Conservation (phyloP, 2,113 vertebrate species). For the Mormoops blainvillei region DNA sequence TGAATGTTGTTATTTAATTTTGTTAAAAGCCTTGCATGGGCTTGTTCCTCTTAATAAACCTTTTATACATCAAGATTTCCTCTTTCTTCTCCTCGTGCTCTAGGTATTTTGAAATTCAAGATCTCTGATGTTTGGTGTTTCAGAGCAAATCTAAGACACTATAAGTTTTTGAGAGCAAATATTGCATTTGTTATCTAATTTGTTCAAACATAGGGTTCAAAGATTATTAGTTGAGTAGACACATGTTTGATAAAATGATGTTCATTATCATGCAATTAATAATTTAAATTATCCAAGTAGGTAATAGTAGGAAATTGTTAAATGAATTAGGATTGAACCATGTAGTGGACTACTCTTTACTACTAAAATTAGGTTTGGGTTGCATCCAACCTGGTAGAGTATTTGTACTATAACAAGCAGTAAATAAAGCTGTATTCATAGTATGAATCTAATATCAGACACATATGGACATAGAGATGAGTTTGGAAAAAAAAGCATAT, state of each 20-base stretch:
- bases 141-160: background rate
- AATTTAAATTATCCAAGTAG: background rate
- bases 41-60: background rate
- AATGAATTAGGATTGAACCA: background rate
- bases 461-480: background rate
- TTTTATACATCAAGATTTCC: background rate
- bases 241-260: background rate
- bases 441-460: background rate
- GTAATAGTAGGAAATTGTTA: background rate
- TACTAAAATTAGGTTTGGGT: background rate
- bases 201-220: background rate
- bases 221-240: background rate
- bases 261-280: background rate
- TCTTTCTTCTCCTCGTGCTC: background rate
- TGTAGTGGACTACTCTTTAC: background rate
- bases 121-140: background rate
- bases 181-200: background rate
- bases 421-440: background rate
- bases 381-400: background rate
- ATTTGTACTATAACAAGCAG: background rate
- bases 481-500: background rate
- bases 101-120: background rate
- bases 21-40: background rate
- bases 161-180: background rate
- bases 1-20: background rate